phyloP scores from a whole-genome alignment of 2,888 invertebrate genomes.

The Lysandra coridon region DNA sequence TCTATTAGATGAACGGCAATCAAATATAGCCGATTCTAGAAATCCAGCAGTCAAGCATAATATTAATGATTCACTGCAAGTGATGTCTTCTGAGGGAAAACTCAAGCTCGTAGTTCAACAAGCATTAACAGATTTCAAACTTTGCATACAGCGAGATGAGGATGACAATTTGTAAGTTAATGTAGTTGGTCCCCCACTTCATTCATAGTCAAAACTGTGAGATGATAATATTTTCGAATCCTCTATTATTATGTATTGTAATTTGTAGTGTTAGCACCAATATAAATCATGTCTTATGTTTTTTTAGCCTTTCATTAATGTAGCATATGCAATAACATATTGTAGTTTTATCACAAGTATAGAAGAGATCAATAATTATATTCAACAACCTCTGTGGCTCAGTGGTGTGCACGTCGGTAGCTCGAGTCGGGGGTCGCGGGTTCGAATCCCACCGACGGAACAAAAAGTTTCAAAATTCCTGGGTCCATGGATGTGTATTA shows the following conservation, averaged over 20 bases:
- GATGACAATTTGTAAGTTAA: slow-evolving; percentile 64
- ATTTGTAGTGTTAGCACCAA: too few relatives aligned
- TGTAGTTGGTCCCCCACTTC: background rate
- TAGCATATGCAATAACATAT: background rate
- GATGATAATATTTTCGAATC: too few relatives aligned
- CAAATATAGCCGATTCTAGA: slow-evolving; percentile 33
- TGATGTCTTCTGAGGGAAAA: slow-evolving; percentile 41
- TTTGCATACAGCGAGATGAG: slow-evolving; percentile 53
- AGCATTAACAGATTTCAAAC: slow-evolving; percentile 54
- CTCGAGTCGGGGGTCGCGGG: too few relatives aligned
- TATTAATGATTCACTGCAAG: slow-evolving; percentile 49
- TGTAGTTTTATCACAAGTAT: background rate
- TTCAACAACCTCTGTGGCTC: too few relatives aligned
- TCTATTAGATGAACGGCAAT: slow-evolving; percentile 32
- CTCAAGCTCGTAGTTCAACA: slow-evolving; percentile 55
- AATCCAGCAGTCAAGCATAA: slow-evolving; percentile 51
- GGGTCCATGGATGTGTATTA: too few relatives aligned
- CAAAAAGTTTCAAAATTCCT: too few relatives aligned
- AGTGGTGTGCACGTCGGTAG: too few relatives aligned
- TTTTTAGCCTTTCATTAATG: too few relatives aligned
- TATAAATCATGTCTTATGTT: too few relatives aligned
- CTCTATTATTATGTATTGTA: too few relatives aligned
- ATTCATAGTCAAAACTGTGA: too few relatives aligned
- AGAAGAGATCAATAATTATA: background rate
- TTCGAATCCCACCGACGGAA: too few relatives aligned